Evolutionary conservation across 2,797 vertebrate species (phyloP).

Genomic region (Eleutherodactylus coqui): DNA sequence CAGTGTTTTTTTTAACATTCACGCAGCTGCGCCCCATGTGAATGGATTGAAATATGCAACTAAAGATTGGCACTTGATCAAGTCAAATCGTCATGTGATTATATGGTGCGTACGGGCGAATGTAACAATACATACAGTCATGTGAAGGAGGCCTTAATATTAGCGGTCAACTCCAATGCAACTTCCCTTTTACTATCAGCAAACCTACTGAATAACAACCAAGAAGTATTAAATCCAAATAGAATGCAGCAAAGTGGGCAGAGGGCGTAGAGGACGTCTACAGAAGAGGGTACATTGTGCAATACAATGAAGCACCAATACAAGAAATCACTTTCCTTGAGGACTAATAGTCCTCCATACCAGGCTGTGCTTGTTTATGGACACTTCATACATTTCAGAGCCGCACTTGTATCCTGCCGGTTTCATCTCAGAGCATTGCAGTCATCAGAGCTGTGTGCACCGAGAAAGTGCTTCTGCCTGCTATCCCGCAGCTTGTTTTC

Average conservation of each 20-base stretch:
- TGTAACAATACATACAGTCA: too few relatives aligned
- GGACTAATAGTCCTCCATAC: background rate
- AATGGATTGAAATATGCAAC: too few relatives aligned
- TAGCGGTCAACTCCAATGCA: background rate
- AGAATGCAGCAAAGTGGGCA: background rate
- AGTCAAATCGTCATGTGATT: too few relatives aligned
- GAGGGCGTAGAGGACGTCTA: background rate
- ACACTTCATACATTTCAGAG: background rate
- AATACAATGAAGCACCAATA: background rate
- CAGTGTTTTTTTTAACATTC: too few relatives aligned
- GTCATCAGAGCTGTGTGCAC: background rate
- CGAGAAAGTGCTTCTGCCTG: conserved; percentile 5
- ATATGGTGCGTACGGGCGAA: too few relatives aligned
- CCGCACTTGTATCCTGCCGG: background rate
- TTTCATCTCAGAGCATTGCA: conserved; percentile 1
- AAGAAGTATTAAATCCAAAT: too few relatives aligned
- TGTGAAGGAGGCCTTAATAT: too few relatives aligned
- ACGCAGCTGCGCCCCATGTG: too few relatives aligned
- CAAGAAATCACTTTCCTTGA: background rate
- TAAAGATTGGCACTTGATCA: too few relatives aligned
- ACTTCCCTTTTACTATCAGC: background rate
- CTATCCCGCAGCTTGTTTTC: background rate
- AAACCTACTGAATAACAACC: background rate
- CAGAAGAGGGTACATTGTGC: background rate
- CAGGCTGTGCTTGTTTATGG: conserved; percentile 24